Conservation (phyloP, 2,888 invertebrate genomes). For the Lordiphosa fenestrarum region DNA sequence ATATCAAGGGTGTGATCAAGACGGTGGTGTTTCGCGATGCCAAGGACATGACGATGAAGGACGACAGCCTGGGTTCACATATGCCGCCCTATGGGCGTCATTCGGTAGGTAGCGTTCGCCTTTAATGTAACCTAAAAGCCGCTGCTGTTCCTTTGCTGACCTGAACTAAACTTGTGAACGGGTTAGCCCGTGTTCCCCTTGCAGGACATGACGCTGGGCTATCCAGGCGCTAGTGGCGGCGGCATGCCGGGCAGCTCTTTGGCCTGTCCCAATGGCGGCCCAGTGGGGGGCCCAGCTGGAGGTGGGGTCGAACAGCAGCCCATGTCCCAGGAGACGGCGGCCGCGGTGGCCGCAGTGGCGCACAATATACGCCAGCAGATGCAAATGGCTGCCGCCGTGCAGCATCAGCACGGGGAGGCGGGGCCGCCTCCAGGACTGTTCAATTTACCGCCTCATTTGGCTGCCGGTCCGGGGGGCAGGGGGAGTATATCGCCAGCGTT, state of each 20-base stretch:
- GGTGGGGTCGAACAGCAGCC: slow-evolving; percentile 74
- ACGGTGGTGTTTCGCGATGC: slow-evolving; percentile 95
- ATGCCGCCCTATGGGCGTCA: slow-evolving; percentile 83
- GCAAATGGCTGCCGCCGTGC: slow-evolving; percentile 85
- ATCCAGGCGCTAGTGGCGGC: slow-evolving; percentile 81
- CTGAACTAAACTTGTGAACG: slow-evolving; percentile 46
- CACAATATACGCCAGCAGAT: slow-evolving; percentile 92
- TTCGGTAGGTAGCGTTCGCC: slow-evolving; percentile 81
- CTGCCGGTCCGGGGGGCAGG: slow-evolving; percentile 74
- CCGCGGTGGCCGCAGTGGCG: slow-evolving; percentile 92
- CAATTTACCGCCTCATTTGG: slow-evolving; percentile 75
- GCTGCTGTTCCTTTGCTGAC: not conserved
- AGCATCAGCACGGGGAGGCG: slow-evolving; percentile 72
- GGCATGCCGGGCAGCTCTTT: slow-evolving; percentile 44
- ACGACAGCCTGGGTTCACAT: slow-evolving; percentile 81
- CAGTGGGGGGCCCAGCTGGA: slow-evolving; percentile 24
- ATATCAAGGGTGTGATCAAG: slow-evolving; percentile 94
- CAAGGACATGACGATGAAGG: slow-evolving; percentile 89
- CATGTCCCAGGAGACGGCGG: slow-evolving; percentile 87
- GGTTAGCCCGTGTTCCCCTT: slow-evolving; percentile 82
- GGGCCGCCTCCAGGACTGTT: slow-evolving; percentile 79
- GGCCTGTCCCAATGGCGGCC: slow-evolving; percentile 59
- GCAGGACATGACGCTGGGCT: slow-evolving; percentile 84
- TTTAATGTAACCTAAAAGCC: no score
- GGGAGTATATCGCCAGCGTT: slow-evolving; percentile 79